Conservation (phyloP, 2,888 invertebrate species). For the Scaptodrosophila latifasciaeformis region DNA sequence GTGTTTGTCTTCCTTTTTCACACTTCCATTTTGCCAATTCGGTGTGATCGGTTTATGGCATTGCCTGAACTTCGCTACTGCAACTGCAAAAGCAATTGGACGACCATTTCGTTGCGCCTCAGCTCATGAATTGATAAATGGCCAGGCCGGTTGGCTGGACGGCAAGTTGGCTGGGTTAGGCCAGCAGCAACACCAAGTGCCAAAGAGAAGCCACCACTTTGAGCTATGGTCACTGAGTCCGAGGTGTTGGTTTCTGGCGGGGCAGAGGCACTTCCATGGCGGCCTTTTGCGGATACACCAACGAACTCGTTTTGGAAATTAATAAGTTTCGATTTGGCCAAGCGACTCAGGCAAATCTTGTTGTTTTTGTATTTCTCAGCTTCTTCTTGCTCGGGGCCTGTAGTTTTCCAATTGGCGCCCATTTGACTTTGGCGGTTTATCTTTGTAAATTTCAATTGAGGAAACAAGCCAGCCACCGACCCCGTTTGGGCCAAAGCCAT, state of each 20-base stretch:
- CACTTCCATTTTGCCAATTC: slow-evolving; percentile 35
- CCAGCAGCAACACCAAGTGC: no score
- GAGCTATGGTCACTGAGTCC: no score
- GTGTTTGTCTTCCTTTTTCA: slow-evolving; percentile 39
- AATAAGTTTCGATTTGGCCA: slow-evolving; percentile 59
- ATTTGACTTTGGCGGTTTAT: slow-evolving; percentile 31
- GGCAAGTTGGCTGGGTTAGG: no score
- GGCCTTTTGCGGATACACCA: slow-evolving; percentile 33
- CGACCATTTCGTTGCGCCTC: no score
- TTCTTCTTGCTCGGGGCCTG: no score
- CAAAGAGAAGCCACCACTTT: no score
- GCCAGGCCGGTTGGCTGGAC: slow-evolving; percentile 26
- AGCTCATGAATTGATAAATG: slow-evolving; percentile 58
- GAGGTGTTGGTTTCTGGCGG: background rate
- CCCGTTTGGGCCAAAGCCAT: no score
- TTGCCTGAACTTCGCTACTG: slow-evolving; percentile 4
- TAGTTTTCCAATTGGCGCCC: slow-evolving; percentile 25
- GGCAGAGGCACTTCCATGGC: slow-evolving; percentile 20
- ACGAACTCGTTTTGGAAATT: slow-evolving; percentile 53
- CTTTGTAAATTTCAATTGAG: slow-evolving; percentile 56
- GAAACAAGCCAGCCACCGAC: slow-evolving; percentile 35
- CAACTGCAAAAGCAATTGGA: no score
- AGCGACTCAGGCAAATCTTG: no score
- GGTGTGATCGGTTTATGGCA: slow-evolving; percentile 1
- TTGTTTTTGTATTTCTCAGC: no score